A percentile compares a stretch with the other conserved stretches of the same genome.
These are phyloP conservation scores for Hydropotes inermis DNA, from an alignment of 2,113 vertebrate genomes.

Conservation along the genomic window DNA sequence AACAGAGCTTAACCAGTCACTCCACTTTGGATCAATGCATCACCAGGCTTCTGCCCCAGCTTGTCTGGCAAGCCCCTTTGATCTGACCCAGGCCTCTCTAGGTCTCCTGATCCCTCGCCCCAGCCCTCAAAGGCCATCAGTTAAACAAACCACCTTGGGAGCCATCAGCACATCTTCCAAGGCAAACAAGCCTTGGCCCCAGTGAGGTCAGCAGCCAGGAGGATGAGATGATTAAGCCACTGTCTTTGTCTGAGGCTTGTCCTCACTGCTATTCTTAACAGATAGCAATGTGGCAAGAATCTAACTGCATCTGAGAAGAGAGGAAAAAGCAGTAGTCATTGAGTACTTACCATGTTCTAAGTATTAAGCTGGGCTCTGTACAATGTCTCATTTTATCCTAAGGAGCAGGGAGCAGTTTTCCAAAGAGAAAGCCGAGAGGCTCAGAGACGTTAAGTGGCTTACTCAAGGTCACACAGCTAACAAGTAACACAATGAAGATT, in stretches of 20 bases:
- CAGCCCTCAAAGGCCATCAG: constrained; percentile 22
- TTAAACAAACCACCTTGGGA: constrained; percentile 50
- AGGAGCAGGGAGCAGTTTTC: background rate
- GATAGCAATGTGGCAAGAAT: background rate
- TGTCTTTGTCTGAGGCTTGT: background rate
- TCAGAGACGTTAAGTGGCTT: background rate
- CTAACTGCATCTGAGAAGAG: background rate
- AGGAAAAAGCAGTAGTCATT: accelerated
- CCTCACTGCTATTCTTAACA: background rate
- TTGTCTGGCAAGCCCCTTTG: constrained; percentile 14
- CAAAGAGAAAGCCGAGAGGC: background rate
- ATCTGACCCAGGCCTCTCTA: constrained; percentile 4
- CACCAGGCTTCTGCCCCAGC: background rate
- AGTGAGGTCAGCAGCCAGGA: background rate
- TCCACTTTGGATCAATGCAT: background rate
- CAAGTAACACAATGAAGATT: background rate
- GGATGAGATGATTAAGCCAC: background rate
- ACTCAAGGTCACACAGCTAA: background rate
- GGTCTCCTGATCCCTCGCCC: background rate
- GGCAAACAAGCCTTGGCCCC: constrained; percentile 39
- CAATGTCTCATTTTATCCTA: background rate
- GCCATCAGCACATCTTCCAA: background rate
- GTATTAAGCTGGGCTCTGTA: background rate
- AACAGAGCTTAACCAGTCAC: background rate
- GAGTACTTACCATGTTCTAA: background rate